phyloP scores from a whole-genome alignment of 2,888 invertebrate genomes.

The Eutolmus rufibarbis region DNA sequence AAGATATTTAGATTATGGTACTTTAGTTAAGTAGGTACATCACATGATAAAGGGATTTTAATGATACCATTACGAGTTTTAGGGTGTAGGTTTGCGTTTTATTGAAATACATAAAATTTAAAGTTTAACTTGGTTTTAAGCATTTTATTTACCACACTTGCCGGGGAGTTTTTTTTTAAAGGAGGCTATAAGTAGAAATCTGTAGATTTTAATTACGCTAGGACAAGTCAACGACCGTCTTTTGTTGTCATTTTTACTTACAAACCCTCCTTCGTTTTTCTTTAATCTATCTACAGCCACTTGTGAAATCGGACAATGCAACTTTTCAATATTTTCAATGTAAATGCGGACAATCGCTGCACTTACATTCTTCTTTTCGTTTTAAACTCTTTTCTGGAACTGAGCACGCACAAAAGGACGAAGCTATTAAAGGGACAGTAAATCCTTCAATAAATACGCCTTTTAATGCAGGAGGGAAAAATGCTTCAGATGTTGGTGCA shows the following conservation, averaged over 20 bases:
- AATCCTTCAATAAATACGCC: not conserved
- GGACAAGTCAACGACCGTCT: too few species aligned
- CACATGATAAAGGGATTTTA: not conserved
- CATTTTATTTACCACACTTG: too few species aligned
- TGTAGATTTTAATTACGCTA: too few species aligned
- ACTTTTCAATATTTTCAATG: not conserved
- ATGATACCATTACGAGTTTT: not conserved
- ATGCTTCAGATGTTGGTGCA: not conserved
- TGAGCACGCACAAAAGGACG: not conserved
- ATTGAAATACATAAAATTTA: not conserved
- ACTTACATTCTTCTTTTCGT: not conserved
- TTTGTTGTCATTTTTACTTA: too few species aligned
- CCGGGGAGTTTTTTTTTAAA: too few species aligned
- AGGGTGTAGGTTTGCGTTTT: not conserved
- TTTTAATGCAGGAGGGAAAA: not conserved
- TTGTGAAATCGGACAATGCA: not conserved
- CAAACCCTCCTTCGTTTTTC: not conserved
- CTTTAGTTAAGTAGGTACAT: not conserved
- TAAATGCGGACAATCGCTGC: not conserved
- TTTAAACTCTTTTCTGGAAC: not conserved
- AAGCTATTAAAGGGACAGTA: not conserved
- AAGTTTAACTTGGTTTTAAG: too few species aligned
- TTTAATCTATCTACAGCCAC: not conserved
- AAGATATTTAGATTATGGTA: not conserved
- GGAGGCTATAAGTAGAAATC: too few species aligned